These are phyloP conservation scores for Oncorhynchus keta DNA, from an alignment of 2,113 vertebrate species.

Conservation along the genomic window DNA sequence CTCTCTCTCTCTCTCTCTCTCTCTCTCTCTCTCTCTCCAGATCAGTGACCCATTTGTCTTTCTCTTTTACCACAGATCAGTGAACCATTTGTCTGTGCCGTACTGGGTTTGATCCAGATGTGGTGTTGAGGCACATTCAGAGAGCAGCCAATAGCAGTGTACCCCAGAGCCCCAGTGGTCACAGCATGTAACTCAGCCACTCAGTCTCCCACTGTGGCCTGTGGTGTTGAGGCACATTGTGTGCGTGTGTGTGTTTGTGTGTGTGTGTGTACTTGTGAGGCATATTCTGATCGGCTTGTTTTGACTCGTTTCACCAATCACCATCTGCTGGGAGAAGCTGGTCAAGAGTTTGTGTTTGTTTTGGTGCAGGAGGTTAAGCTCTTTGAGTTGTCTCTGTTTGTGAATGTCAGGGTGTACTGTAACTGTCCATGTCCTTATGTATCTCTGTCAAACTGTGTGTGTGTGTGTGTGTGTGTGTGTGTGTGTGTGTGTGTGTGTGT, in stretches of 20 bases:
- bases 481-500: background rate
- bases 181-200: background rate
- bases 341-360: background rate
- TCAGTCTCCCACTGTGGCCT: no score
- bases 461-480: background rate
- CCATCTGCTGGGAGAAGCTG: conserved; percentile 11
- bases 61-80: no score
- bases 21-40: no score
- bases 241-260: no score
- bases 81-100: background rate
- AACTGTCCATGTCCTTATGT: no score
- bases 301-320: conserved; percentile 22
- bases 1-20: no score
- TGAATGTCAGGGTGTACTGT: no score
- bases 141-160: background rate
- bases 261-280: background rate
- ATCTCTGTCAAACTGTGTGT: background rate
- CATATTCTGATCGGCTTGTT: conserved; percentile 8
- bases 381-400: no score
- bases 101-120: background rate
- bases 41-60: background rate
- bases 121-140: background rate
- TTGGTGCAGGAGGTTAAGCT: background rate
- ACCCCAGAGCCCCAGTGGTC: background rate
- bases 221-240: no score